These are phyloP conservation scores for Polyodon spathula DNA, from an alignment of 2,113 vertebrate species.

Conservation along the genomic window DNA sequence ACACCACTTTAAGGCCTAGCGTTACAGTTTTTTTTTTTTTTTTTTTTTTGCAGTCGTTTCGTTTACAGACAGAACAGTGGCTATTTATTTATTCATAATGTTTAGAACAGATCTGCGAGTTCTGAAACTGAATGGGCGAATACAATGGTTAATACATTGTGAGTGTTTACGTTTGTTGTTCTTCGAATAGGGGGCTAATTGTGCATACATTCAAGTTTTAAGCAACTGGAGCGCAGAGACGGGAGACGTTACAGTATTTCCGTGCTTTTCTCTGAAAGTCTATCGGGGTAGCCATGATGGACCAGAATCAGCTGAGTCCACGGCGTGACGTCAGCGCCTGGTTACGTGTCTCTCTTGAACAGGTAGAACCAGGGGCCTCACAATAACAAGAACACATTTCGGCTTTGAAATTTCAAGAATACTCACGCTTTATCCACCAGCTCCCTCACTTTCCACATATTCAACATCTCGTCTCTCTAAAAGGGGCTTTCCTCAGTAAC, in stretches of 20 bases:
- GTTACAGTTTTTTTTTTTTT: no score
- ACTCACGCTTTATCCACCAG: slow-evolving; percentile 94
- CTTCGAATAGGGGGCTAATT: neutral
- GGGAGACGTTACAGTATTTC: neutral
- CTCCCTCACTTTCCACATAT: slow-evolving; percentile 92
- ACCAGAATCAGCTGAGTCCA: slow-evolving; percentile 47
- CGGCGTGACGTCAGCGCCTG: slow-evolving; percentile 61
- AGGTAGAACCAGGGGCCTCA: slow-evolving; percentile 39
- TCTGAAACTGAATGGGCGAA: neutral
- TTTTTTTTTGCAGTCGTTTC: no score
- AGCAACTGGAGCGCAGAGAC: no score
- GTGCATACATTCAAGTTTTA: no score
- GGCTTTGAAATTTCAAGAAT: slow-evolving; percentile 11
- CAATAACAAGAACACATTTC: slow-evolving; percentile 12
- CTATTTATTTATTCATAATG: no score
- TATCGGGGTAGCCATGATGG: slow-evolving; percentile 27
- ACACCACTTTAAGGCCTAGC: no score
- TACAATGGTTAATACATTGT: neutral
- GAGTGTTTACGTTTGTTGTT: neutral
- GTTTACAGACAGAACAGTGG: no score
- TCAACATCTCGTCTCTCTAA: slow-evolving; percentile 68
- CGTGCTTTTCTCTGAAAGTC: neutral
- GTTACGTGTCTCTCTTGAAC: slow-evolving; percentile 63
- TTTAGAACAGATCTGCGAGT: neutral
- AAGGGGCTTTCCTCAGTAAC: slow-evolving; percentile 36